A percentile compares a stretch with the other conserved stretches of the same genome.
Evolutionary conservation across 2,888 invertebrate genomes (phyloP).

Genomic region (Rhagonycha fulva): DNA sequence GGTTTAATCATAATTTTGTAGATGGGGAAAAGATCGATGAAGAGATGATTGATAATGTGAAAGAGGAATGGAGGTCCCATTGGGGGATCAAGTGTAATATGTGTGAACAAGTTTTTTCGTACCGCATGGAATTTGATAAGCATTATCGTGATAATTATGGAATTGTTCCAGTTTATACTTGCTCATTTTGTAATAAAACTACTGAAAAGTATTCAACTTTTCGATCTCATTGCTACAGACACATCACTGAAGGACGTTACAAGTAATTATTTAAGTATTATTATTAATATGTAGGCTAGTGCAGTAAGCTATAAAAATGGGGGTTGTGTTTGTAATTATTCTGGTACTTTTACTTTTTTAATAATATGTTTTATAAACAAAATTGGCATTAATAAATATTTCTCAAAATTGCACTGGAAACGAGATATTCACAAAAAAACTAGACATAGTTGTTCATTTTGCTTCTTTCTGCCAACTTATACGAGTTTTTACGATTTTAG

Average conservation of each 20-base stretch:
- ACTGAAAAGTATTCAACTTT: constrained; percentile 61
- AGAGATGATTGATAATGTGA: constrained; percentile 56
- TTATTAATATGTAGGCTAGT: too few species aligned
- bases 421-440: too few species aligned
- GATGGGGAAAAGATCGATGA: constrained; percentile 48
- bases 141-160: constrained; percentile 56
- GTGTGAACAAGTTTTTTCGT: constrained; percentile 59
- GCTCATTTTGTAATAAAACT: constrained; percentile 62
- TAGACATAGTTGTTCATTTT: too few species aligned
- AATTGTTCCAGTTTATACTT: constrained; percentile 60
- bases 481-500: too few species aligned
- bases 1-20: constrained; percentile 13
- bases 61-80: constrained; percentile 52
- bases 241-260: constrained; percentile 61
- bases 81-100: constrained; percentile 62
- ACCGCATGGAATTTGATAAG: constrained; percentile 58
- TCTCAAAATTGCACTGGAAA: too few species aligned
- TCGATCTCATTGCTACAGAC: constrained; percentile 62
- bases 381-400: too few species aligned
- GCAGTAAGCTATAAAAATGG: too few species aligned
- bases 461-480: too few species aligned
- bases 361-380: too few species aligned
- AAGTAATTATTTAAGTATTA: constrained; percentile 52
- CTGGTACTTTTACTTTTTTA: too few species aligned
- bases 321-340: too few species aligned